Conservation (phyloP, 2,888 invertebrate species). For the Venusia cambrica region DNA sequence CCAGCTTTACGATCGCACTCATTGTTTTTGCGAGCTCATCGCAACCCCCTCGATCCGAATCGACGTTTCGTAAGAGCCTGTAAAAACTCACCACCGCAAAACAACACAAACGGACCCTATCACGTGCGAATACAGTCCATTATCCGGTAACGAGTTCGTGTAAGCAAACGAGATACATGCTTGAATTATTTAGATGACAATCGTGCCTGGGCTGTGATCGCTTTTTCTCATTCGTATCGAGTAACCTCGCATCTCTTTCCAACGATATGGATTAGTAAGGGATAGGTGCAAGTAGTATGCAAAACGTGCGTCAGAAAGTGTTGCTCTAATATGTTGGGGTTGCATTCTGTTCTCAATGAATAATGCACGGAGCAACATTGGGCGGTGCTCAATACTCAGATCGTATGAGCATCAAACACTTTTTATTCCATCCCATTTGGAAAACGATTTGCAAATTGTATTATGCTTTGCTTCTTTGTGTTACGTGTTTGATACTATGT, state of each 20-base stretch:
- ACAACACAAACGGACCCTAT: constrained; percentile 31
- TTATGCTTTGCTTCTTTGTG: constrained; percentile 12
- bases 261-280: constrained; percentile 33
- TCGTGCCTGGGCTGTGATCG: constrained; percentile 74
- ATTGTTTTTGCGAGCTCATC: constrained; percentile 69
- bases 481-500: not conserved
- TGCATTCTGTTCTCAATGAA: constrained; percentile 50
- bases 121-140: constrained; percentile 17
- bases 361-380: constrained; percentile 45
- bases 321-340: constrained; percentile 59
- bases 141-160: constrained; percentile 2
- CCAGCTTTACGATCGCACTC: constrained; percentile 62
- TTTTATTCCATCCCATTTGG: constrained; percentile 18
- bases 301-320: constrained; percentile 61
- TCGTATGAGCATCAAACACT: constrained; percentile 20
- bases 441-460: constrained; percentile 22
- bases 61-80: constrained; percentile 74
- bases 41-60: constrained; percentile 60
- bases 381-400: constrained; percentile 19
- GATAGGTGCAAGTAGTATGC: constrained; percentile 47
- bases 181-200: constrained; percentile 79
- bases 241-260: constrained; percentile 43
- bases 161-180: constrained; percentile 56
- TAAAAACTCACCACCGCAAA: constrained; percentile 59
- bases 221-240: constrained; percentile 72